Evolutionary conservation across 2,797 vertebrate genomes (phyloP).

Genomic region (Macroramphosus scolopax): DNA sequence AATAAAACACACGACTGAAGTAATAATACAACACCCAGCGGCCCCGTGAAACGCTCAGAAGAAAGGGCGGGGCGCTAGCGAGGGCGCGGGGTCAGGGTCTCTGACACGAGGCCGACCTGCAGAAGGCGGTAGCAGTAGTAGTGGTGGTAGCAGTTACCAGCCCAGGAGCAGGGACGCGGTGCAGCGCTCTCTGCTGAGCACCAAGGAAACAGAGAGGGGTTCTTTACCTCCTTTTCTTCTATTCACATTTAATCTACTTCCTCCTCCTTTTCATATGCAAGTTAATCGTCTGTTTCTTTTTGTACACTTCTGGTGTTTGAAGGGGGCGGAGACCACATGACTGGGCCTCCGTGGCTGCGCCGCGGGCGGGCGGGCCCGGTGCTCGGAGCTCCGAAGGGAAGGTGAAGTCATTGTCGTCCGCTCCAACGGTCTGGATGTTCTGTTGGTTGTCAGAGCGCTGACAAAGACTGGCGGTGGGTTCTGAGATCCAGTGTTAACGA

Average conservation of each 20-base stretch:
- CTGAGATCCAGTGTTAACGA: conserved; percentile 75
- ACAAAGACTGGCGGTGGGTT: conserved; percentile 64
- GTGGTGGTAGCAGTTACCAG: conserved; percentile 46
- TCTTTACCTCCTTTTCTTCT: conserved; percentile 18
- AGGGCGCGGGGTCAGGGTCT: conserved; percentile 8
- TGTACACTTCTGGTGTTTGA: conserved; percentile 61
- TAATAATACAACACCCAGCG: conserved; percentile 77
- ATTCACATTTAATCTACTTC: conserved; percentile 54
- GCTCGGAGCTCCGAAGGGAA: conserved; percentile 11
- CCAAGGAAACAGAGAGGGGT: conserved; percentile 72
- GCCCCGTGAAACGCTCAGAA: conserved; percentile 24
- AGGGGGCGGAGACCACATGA: conserved; percentile 28
- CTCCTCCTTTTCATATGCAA: conserved; percentile 24
- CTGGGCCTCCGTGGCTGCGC: conserved; percentile 16
- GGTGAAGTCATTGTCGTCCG: conserved; percentile 19
- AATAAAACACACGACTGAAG: conserved; percentile 80
- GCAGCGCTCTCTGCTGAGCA: conserved; percentile 79
- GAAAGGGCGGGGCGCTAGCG: conserved; percentile 4
- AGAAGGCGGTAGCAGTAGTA: conserved; percentile 57
- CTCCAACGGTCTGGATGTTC: conserved; percentile 20
- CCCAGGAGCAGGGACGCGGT: conserved; percentile 32
- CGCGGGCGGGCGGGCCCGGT: conserved; percentile 20
- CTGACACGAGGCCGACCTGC: conserved; percentile 52
- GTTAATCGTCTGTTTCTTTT: conserved; percentile 33
- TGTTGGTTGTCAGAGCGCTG: conserved; percentile 73